Base-by-base conservation (phyloP, 2,888 invertebrate genomes). In the Lepas anatifera region DNA sequence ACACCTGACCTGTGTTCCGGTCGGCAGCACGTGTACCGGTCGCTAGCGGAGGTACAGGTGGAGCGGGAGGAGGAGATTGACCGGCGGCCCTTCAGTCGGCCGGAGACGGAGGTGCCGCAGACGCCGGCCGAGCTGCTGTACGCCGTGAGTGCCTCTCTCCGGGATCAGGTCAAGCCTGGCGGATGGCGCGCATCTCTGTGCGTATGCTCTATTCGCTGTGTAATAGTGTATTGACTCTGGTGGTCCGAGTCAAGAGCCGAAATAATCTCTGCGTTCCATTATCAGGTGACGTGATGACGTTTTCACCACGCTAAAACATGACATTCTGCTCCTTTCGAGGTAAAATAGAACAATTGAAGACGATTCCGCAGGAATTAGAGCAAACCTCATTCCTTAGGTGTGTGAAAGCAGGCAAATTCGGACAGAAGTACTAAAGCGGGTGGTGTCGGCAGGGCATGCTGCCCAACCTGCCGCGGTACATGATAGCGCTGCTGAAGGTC, bases 401-500 rank as follows among this genome's bases (percentile, higher is more conserved):
- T n/a, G n/a, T n/a, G n/a, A n/a, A n/a, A n/a, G n/a, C n/a, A n/a
- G n/a, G n/a, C n/a, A n/a, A n/a, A n/a, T n/a, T n/a, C n/a, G n/a
- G n/a, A n/a, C n/a, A n/a, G n/a, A n/a, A n/a, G n/a, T n/a, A n/a
- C n/a, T n/a, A n/a, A n/a, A n/a, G n/a, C n/a, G n/a, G n/a, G n/a
- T n/a, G n/a, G n/a, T n/a, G n/a, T n/a, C 8, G 35, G 13, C 71
- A 79, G 75, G 92, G 92, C n/a, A 92, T 98, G 85, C 81, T 97
- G 74, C 95, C 97, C 1, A 94, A 93, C 81, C 83, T 99, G 76
- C 95, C 97, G 16, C 97, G 98, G 78, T 96, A 97, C 78, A 95
- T 97, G 89, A 98, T 98, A 78, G 95, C 96, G 32, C 80, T 99
- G 70, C 82, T 99, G 68, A 99, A 99, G 84, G 94, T 99, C 75